Evolutionary conservation across 2,113 vertebrate species (phyloP).

Genomic region (Benitochromis conjunctus): DNA sequence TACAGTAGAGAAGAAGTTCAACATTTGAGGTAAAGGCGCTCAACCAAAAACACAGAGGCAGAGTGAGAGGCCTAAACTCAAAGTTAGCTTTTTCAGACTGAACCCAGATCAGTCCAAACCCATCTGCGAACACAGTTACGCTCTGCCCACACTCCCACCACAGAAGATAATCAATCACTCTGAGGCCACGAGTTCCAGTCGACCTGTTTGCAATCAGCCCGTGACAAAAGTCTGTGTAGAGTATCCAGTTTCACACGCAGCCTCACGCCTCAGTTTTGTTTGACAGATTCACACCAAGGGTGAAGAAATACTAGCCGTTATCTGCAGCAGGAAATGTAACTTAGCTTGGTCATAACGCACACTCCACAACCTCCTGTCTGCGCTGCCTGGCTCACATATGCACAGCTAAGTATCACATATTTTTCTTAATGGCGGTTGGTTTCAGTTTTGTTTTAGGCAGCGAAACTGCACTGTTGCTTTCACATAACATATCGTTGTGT

Average conservation of each 20-base stretch:
- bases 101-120: slow-evolving; percentile 1
- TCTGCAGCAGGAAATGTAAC: slow-evolving; percentile 57
- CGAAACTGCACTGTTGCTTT: neutral
- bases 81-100: slow-evolving; percentile 8
- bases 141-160: neutral
- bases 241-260: slow-evolving; percentile 50
- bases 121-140: slow-evolving; percentile 29
- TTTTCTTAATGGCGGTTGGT: neutral
- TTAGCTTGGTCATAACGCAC: slow-evolving; percentile 16
- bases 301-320: slow-evolving; percentile 45
- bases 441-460: neutral
- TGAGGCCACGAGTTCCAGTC: slow-evolving; percentile 3
- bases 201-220: slow-evolving; percentile 1
- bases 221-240: neutral
- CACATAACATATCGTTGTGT: neutral
- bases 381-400: neutral
- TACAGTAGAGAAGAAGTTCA: neutral
- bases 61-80: neutral
- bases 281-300: slow-evolving; percentile 36
- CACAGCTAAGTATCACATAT: neutral
- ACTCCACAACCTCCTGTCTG: neutral
- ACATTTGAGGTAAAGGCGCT: neutral
- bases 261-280: slow-evolving; percentile 17
- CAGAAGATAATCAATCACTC: slow-evolving; percentile 60
- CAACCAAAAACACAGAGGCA: neutral